Percentiles rank a stretch among this genome's conserved stretches.
Conservation (phyloP, 2,797 vertebrate genomes). For the Erethizon dorsatum region DNA sequence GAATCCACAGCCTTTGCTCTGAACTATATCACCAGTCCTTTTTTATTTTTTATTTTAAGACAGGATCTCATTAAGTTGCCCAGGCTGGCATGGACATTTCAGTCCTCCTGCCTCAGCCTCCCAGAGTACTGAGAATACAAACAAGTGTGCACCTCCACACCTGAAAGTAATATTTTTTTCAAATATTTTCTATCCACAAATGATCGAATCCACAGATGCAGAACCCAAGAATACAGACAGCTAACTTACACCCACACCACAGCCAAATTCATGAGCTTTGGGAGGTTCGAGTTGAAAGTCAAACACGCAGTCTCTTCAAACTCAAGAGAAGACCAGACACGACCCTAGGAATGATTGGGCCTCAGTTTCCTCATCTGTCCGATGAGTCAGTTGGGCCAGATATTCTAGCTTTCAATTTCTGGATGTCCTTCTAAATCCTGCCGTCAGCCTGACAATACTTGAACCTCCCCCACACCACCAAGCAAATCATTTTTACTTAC, state of each 20-base stretch:
- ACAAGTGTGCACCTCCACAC: no score
- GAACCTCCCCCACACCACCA: background rate
- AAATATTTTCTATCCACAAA: background rate
- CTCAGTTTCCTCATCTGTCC: slow-evolving; percentile 56
- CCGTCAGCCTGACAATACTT: background rate
- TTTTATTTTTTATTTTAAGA: background rate
- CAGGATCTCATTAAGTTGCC: background rate
- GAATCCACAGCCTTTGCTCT: background rate
- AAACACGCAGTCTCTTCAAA: background rate
- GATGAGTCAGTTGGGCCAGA: no score
- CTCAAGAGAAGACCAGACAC: background rate
- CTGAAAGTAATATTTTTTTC: background rate
- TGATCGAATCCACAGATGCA: background rate
- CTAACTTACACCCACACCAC: background rate
- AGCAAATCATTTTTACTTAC: slow-evolving; percentile 75
- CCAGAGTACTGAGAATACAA: background rate
- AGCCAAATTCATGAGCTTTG: background rate
- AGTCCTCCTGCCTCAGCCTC: background rate
- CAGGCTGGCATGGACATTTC: background rate
- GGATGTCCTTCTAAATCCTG: background rate
- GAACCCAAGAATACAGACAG: background rate
- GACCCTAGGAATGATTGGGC: background rate
- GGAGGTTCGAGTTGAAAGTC: background rate
- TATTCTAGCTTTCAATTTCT: background rate
- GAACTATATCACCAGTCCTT: background rate